Evolutionary conservation across 2,113 vertebrate species (phyloP).

Genomic region (Sorex fumeus): DNA sequence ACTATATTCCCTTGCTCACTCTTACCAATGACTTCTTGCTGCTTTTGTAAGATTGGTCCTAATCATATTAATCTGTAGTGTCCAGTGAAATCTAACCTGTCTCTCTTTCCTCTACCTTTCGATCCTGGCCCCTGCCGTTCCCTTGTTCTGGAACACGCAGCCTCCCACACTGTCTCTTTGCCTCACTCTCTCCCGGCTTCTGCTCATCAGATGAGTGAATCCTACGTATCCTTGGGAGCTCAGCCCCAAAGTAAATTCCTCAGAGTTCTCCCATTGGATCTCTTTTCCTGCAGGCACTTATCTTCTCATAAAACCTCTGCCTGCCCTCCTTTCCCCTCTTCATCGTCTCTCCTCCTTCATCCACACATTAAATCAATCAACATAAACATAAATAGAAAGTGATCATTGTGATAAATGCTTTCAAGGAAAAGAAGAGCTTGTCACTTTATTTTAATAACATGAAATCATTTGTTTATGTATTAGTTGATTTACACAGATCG

Average conservation of each 20-base stretch:
- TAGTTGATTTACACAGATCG: conserved; percentile 28
- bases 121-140: neutral
- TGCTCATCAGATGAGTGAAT: neutral
- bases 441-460: neutral
- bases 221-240: neutral
- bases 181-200: neutral
- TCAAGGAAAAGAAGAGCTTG: conserved; percentile 58
- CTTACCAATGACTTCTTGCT: conserved; percentile 3
- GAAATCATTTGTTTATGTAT: neutral
- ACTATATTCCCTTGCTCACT: conserved; percentile 12
- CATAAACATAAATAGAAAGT: conserved; percentile 25
- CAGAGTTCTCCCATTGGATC: neutral
- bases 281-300: neutral
- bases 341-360: neutral
- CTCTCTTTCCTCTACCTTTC: neutral
- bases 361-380: conserved; percentile 28
- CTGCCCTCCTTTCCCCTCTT: neutral
- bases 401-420: conserved; percentile 41
- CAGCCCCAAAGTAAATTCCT: conserved; percentile 22
- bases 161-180: neutral
- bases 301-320: neutral
- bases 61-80: neutral
- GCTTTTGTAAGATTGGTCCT: conserved; percentile 13
- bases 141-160: neutral
- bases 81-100: neutral